Percentiles rank a stretch among this genome's conserved stretches.
Evolutionary conservation across 2,888 invertebrate genomes (phyloP).

Genomic region (Parapristionchus giblindavisi): DNA sequence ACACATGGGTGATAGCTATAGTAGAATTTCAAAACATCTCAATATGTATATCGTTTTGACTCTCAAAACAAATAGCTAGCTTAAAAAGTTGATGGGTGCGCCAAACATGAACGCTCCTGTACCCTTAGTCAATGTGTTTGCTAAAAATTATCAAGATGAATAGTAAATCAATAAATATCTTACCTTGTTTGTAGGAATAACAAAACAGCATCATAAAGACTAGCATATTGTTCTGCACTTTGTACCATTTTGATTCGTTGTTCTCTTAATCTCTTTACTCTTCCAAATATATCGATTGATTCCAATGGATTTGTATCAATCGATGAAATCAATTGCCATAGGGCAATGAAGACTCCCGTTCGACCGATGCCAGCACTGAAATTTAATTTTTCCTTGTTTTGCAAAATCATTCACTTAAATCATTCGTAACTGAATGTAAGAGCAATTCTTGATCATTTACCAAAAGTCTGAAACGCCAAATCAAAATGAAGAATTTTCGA

Average conservation of each 20-base stretch:
- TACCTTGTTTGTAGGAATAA: constrained; percentile 2
- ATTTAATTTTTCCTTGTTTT: constrained; percentile 1
- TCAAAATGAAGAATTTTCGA: too few species aligned
- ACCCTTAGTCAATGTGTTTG: background rate
- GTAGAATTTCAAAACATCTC: too few species aligned
- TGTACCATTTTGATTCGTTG: constrained; percentile 33
- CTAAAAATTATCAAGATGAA: background rate
- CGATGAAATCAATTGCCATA: constrained; percentile 41
- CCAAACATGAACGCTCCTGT: background rate
- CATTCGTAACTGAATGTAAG: too few species aligned
- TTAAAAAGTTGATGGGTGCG: too few species aligned
- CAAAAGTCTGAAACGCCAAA: too few species aligned
- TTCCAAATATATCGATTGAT: constrained; percentile 19
- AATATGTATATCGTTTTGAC: too few species aligned
- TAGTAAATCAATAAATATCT: background rate
- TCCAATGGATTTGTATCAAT: constrained; percentile 19
- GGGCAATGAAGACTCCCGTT: constrained; percentile 65
- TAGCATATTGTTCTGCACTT: constrained; percentile 19
- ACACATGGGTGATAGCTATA: too few species aligned
- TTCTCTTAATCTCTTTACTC: constrained; percentile 7
- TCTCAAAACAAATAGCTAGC: background rate
- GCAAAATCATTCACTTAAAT: too few species aligned
- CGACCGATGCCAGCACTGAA: constrained; percentile 66
- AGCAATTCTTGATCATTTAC: too few species aligned
- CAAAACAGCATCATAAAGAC: constrained; percentile 19